Base-by-base conservation (phyloP, 2,888 invertebrate genomes). In the Chrysolina americana region DNA sequence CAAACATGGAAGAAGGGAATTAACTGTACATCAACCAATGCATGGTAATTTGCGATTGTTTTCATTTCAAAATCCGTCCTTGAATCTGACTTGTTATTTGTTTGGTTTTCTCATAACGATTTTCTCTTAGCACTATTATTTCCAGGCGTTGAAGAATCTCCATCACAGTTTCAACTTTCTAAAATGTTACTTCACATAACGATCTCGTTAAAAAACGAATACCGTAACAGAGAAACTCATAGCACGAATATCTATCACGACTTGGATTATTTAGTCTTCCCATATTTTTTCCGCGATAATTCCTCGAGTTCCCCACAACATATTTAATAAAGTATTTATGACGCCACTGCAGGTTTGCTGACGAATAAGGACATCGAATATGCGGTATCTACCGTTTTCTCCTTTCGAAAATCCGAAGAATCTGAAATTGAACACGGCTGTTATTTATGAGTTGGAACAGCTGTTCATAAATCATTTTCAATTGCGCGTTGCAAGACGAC, bases 401-500 rank as follows among this genome's bases (percentile, higher is more conserved):
- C 70, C 68, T 73, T 73, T 73, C 62, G 70, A 73, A 78, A 76
- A 78, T 76, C 70, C 50, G 28, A 68, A 70, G 76, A 78, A 74
- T 78, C 69, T 69, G 65, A 72, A 73, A 78, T 70, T 76, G 71
- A 70, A 70, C 68, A 71, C 70, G 74, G 73, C 66, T 50, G 53
- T 72, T 71, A 75, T 77, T 75, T 68, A 76, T 70, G 50, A 48
- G 66, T 41, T 65, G 65, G 70, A 76, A 71, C 79, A 80, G 78
- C 76, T 78, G 81, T 71, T 74, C 70, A 77, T 79, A 79, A 81
- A 81, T 81, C 79, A 79, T 71, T 75, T 76, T 70, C 76, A 81
- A 79, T 79, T 79, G 74, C 78, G 73, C 75, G 65, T 76, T 77
- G 69, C 75, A 79, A 77, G 69, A 73, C 73, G 81, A 79, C 79